These are phyloP conservation scores for Dissostichus mawsoni DNA, from an alignment of 2,113 vertebrate species.

Conservation along the genomic window DNA sequence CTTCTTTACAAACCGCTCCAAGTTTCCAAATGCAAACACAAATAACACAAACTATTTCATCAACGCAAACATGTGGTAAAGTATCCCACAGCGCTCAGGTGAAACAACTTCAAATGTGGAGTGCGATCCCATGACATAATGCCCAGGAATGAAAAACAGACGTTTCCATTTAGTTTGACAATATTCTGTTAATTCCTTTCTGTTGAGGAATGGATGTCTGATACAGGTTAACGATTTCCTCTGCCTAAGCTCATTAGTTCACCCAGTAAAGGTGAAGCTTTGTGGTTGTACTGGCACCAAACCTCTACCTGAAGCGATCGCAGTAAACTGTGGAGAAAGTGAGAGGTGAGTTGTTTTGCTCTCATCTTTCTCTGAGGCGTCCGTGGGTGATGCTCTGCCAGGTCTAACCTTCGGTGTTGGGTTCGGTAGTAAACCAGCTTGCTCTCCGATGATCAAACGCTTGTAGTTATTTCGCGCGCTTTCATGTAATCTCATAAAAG, in stretches of 20 bases:
- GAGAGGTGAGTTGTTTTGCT: slow-evolving; percentile 31
- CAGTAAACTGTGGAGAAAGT: slow-evolving; percentile 40
- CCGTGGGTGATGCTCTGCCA: slow-evolving; percentile 63
- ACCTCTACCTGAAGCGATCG: slow-evolving; percentile 42
- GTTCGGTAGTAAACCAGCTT: slow-evolving; percentile 73
- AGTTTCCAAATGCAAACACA: slow-evolving; percentile 75
- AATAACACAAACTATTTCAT: slow-evolving; percentile 57
- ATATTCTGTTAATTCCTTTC: slow-evolving; percentile 54
- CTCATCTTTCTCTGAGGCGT: slow-evolving; percentile 44
- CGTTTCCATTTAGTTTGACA: slow-evolving; percentile 57
- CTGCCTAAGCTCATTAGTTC: slow-evolving; percentile 54
- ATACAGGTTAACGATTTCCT: slow-evolving; percentile 56
- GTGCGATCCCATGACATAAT: slow-evolving; percentile 64
- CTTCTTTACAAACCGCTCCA: slow-evolving; percentile 83
- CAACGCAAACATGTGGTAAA: slow-evolving; percentile 56
- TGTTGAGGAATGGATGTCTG: slow-evolving; percentile 37
- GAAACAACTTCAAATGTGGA: slow-evolving; percentile 56
- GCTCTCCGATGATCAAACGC: slow-evolving; percentile 72
- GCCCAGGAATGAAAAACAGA: slow-evolving; percentile 70
- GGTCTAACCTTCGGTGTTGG: slow-evolving; percentile 65
- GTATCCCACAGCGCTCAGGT: slow-evolving; percentile 47
- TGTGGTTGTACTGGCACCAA: slow-evolving; percentile 27
- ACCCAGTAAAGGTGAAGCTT: slow-evolving; percentile 44
- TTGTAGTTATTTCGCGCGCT: slow-evolving; percentile 70
- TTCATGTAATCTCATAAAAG: slow-evolving; percentile 79